Evolutionary conservation across 2,888 invertebrate genomes (phyloP).

Genomic region (Altica lythri): DNA sequence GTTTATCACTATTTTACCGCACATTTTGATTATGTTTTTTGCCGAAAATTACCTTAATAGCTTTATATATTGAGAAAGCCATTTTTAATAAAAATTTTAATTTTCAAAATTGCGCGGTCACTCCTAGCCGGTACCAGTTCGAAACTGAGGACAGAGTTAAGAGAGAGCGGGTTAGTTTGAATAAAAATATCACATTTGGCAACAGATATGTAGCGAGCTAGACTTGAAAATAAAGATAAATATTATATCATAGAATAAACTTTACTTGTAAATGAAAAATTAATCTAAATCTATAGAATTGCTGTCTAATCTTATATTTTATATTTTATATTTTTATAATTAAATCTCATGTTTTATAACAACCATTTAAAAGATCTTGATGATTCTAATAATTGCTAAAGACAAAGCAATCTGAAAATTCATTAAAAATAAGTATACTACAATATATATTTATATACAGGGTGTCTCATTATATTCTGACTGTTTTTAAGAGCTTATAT

Average conservation of each 20-base stretch:
- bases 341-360: no score
- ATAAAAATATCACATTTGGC: slow-evolving; percentile 60
- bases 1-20: slow-evolving; percentile 14
- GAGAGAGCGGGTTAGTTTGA: slow-evolving; percentile 50
- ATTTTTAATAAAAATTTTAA: slow-evolving; percentile 24
- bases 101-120: slow-evolving; percentile 40
- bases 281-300: not conserved
- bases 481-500: no score
- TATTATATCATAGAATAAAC: slow-evolving; percentile 47
- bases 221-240: slow-evolving; percentile 56
- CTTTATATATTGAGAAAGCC: slow-evolving; percentile 7
- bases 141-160: slow-evolving; percentile 53
- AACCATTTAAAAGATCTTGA: no score
- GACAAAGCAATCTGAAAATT: no score
- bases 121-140: slow-evolving; percentile 51
- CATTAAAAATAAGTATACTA: no score
- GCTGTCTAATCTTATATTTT: no score
- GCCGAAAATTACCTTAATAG: slow-evolving; percentile 12
- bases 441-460: no score
- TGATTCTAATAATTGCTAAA: no score
- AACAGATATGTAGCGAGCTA: slow-evolving; percentile 55
- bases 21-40: not conserved
- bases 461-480: no score
- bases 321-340: no score
- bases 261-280: slow-evolving; percentile 29